Evolutionary conservation across 2,888 invertebrate genomes (phyloP).

Genomic region (Dicroscelio sp.): DNA sequence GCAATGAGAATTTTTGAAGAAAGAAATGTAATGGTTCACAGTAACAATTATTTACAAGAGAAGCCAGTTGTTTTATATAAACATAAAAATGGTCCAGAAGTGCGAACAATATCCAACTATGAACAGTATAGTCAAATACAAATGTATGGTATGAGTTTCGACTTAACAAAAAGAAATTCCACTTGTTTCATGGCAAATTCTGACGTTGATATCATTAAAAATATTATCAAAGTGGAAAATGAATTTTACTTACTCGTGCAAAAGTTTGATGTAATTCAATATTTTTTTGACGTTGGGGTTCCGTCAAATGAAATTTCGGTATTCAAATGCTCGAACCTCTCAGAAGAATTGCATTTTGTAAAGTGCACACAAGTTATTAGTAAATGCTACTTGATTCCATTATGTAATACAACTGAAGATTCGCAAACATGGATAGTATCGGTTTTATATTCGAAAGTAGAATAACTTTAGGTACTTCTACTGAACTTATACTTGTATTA

Average conservation of each 20-base stretch:
- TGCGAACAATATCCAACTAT: not conserved
- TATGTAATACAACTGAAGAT: not conserved
- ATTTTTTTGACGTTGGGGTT: constrained; percentile 21
- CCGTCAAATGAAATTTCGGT: not conserved
- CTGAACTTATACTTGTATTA: not conserved
- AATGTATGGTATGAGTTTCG: not conserved
- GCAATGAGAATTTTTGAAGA: not conserved
- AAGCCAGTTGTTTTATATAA: not conserved
- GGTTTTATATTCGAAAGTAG: not conserved
- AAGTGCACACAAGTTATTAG: not conserved
- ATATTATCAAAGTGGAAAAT: constrained; percentile 16
- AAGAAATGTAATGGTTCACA: not conserved
- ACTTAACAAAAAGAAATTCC: constrained; percentile 19
- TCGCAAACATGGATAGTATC: not conserved
- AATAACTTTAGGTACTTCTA: not conserved
- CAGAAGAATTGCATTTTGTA: not conserved
- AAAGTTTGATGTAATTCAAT: constrained; percentile 14
- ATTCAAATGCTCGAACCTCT: constrained; percentile 15
- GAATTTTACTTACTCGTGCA: constrained; percentile 6
- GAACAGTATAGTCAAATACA: not conserved
- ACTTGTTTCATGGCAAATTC: not conserved
- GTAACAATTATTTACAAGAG: not conserved
- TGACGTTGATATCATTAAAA: constrained; percentile 16
- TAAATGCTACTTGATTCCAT: constrained; percentile 31
- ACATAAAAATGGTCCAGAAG: not conserved